These are phyloP conservation scores for Syrista parreyssii DNA, from an alignment of 2,888 invertebrate genomes.

Conservation along the genomic window DNA sequence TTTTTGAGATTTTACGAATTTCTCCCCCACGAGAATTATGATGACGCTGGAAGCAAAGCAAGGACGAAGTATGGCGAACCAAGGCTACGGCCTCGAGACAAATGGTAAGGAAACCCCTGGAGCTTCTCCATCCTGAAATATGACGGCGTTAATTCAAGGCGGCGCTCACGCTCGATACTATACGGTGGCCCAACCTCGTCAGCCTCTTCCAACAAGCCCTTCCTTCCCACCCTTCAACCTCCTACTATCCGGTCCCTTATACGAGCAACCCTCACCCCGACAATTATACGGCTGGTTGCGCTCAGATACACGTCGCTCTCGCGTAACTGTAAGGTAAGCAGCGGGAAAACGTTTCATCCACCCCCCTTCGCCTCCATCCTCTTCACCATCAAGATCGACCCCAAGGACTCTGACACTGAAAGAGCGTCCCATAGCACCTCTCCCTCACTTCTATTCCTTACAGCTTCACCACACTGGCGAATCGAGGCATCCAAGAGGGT, in stretches of 20 bases:
- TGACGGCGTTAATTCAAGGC: conserved; percentile 64
- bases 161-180: conserved; percentile 53
- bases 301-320: conserved; percentile 61
- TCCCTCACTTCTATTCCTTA: neutral
- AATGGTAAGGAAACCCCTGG: conserved; percentile 54
- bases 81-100: conserved; percentile 46
- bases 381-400: neutral
- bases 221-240: conserved; percentile 38
- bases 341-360: conserved; percentile 34
- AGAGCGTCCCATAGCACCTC: neutral
- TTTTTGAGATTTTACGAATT: neutral
- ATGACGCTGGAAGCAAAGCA: conserved; percentile 18
- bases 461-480: neutral
- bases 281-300: conserved; percentile 65
- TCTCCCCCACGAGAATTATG: neutral
- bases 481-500: neutral
- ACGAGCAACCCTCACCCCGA: conserved; percentile 35
- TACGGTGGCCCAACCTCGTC: conserved; percentile 44
- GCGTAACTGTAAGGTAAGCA: conserved; percentile 58
- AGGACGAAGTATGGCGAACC: conserved; percentile 16
- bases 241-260: conserved; percentile 24
- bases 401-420: neutral
- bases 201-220: conserved; percentile 49
- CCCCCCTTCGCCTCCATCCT: no score
- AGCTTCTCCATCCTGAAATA: conserved; percentile 59